Conservation (phyloP, 2,888 invertebrate genomes). For the Epinotia nisella region DNA sequence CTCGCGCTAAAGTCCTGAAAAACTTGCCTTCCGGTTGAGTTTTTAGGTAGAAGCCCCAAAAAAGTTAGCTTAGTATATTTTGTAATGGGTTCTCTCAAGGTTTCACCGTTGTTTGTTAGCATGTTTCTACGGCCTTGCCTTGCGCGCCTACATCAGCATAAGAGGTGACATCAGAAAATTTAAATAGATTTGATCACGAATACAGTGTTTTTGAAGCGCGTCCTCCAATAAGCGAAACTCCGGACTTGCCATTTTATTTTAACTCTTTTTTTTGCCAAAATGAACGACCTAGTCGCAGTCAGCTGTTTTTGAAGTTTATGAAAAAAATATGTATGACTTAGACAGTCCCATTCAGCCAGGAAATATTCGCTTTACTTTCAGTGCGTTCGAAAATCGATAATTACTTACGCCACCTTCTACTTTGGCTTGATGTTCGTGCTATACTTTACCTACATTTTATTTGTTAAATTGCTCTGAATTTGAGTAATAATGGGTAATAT, state of each 20-base stretch:
- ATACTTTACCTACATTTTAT: neutral
- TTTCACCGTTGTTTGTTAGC: constrained; percentile 51
- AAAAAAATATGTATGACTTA: constrained; percentile 4
- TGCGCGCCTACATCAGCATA: constrained; percentile 67
- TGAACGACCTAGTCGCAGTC: constrained; percentile 3
- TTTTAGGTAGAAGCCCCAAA: constrained; percentile 41
- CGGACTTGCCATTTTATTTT: constrained; percentile 49
- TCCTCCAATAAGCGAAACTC: constrained; percentile 41
- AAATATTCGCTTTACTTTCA: neutral
- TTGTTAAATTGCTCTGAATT: neutral
- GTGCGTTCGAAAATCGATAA: constrained; percentile 26
- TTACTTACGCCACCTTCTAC: constrained; percentile 5
- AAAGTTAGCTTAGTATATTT: constrained; percentile 4
- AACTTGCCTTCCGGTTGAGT: constrained; percentile 43
- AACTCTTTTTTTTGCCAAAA: neutral
- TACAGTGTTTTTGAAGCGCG: constrained; percentile 58
- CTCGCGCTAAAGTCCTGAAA: constrained; percentile 47
- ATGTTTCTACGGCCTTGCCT: constrained; percentile 67
- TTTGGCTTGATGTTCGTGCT: neutral
- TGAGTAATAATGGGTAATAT: neutral
- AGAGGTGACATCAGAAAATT: constrained; percentile 77
- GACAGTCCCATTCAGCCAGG: constrained; percentile 13
- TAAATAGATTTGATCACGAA: constrained; percentile 73
- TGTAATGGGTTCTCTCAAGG: constrained; percentile 34
- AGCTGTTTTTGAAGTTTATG: constrained; percentile 33